Evolutionary conservation across 2,888 invertebrate genomes (phyloP), one percentile per base, ranked within the genome.

Genomic region (Tenodera sinensis): DNA sequence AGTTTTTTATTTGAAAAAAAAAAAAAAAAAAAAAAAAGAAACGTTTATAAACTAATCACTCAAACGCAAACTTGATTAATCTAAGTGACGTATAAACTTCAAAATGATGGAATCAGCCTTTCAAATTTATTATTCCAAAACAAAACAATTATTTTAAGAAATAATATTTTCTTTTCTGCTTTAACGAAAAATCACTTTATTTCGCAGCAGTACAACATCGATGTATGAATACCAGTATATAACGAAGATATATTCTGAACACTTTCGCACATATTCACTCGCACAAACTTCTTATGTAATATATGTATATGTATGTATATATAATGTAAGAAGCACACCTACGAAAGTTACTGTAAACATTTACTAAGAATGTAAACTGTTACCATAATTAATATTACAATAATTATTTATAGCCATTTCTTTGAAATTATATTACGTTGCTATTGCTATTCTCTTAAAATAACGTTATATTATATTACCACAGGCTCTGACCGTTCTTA

Each of bases 361-460:
- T 71, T 71, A 71, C 54, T 71, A 71, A 71, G 54, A 71, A 71
- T 71, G 54, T 71, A 71, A 71, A 71, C 20, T 71, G 20, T 71
- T 71, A 71, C 54, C 54, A 71, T 71, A 15, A 71, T 71, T 71
- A 71, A 71, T 71, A 71, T 71, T 71, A 71, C 54, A 71, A 71
- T 71, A 71, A 71, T 71, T 71, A 71, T 71, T 71, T 71, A 71
- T 71, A 71, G 54, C 15, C 54, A 15, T 71, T 71, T 71, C 54
- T 71, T 71, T 71, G 54, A 71, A 71, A 71, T 71, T 71, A 71
- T 71, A 71, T 15, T 71, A 71, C 15, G 54, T 71, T 71, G 9
- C 86, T 86, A 81, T 86, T 86, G 81, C 81, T 86, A 81, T 86
- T 86, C 86, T 86, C 86, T 71, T 85, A 47, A 86, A 86, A 81